Evolutionary conservation across 1,140 invertebrate species (phyloP).

Genomic region (Aphis gossypii): DNA sequence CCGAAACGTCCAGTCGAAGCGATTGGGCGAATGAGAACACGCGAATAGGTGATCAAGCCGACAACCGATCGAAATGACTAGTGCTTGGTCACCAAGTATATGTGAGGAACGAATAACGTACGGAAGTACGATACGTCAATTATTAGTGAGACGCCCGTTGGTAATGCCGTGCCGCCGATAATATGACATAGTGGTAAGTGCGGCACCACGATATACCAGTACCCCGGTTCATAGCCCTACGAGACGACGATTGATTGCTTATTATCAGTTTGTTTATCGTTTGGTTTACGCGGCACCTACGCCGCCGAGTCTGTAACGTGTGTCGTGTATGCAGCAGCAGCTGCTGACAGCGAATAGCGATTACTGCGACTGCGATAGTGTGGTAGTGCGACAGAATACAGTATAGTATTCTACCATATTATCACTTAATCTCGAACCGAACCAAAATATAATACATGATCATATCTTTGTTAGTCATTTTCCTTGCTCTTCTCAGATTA

Average conservation of each 20-base stretch:
- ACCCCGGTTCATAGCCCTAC: neutral
- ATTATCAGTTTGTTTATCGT: neutral
- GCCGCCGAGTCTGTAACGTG: no score
- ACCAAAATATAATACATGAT: neutral
- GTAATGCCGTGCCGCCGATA: no score
- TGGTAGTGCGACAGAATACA: no score
- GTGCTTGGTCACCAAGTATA: neutral
- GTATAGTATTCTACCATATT: neutral
- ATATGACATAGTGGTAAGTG: neutral
- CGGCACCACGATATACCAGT: neutral
- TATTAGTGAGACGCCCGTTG: neutral
- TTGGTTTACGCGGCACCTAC: no score
- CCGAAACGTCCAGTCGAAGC: neutral
- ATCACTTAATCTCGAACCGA: neutral
- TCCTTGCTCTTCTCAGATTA: neutral
- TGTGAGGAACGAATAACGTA: neutral
- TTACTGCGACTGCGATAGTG: neutral
- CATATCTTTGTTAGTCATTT: neutral
- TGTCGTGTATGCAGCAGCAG: no score
- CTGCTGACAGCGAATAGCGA: neutral
- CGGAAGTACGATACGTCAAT: neutral
- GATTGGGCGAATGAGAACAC: neutral
- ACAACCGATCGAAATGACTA: neutral
- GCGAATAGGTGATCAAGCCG: neutral
- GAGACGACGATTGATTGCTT: neutral